Percentiles rank a stretch among this genome's conserved stretches.
These are phyloP conservation scores for Notolabrus celidotus DNA, from an alignment of 2,797 vertebrate species.

Conservation along the genomic window DNA sequence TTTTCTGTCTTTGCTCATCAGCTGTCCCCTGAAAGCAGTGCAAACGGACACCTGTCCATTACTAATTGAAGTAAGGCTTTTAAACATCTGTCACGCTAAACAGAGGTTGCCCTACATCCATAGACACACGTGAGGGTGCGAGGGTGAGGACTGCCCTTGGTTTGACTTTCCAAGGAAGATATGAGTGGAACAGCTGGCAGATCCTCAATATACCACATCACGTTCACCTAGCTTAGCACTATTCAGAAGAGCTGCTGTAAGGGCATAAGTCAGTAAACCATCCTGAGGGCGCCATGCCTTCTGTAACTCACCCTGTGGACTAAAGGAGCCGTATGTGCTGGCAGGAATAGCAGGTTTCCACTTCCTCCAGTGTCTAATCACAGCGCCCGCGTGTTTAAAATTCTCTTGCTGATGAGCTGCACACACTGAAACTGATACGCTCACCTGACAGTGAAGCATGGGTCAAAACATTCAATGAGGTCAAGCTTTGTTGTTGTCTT, in stretches of 20 bases:
- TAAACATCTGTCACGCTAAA: conserved; percentile 79
- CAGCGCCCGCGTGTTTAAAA: conserved; percentile 58
- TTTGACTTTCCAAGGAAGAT: conserved; percentile 42
- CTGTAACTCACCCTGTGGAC: conserved; percentile 62
- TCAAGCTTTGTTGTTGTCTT: conserved; percentile 36
- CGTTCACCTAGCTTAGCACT: conserved; percentile 56
- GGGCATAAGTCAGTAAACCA: conserved; percentile 60
- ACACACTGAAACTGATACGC: conserved; percentile 56
- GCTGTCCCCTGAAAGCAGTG: conserved; percentile 70
- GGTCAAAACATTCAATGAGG: conserved; percentile 42
- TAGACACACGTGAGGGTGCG: conserved; percentile 55
- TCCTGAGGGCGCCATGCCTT: conserved; percentile 61
- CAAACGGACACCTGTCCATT: conserved; percentile 85
- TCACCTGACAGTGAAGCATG: conserved; percentile 33
- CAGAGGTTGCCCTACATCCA: conserved; percentile 73
- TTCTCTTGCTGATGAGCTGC: conserved; percentile 48
- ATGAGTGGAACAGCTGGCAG: conserved; percentile 61
- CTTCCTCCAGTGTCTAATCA: conserved; percentile 72
- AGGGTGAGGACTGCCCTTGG: conserved; percentile 60
- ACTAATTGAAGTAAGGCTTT: conserved; percentile 87
- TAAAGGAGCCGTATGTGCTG: conserved; percentile 47
- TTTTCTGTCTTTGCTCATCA: conserved; percentile 71
- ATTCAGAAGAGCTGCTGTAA: conserved; percentile 18
- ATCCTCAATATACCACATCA: conserved; percentile 44
- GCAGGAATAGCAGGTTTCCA: conserved; percentile 77